Base-by-base conservation (phyloP, 2,113 vertebrate species). In the Clarias batrachus region DNA sequence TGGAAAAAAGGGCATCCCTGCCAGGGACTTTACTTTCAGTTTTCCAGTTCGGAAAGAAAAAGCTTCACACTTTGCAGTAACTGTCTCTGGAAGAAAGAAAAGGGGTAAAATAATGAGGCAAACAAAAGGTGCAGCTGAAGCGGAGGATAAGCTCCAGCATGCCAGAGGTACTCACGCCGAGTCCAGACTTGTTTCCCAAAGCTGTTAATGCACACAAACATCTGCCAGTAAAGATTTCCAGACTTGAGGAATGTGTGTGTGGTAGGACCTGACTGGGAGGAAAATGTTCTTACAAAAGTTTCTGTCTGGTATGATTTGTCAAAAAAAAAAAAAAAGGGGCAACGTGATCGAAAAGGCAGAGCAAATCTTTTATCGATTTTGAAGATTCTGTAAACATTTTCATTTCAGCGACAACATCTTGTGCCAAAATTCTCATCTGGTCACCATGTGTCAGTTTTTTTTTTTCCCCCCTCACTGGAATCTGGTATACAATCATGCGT, bases 171-270 rank as follows among this genome's bases (percentile, higher is more conserved):
- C 73, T 77, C 33, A 3, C 16, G n/a, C 73, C 73, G 57, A 76
- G 70, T 76, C 57, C 71, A 63, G 57, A 85, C 83, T 62, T 74
- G 70, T 60, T 52, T 27, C 23, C 14, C 33, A 54, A 77, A 37
- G 59, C 12, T 59, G 68, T 52, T 21, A 33, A 74, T 57, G 59
- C 66, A 76, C 79, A 82, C 85, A 82, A 81, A 82, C 85, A 87
- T 63, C 78, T 71, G 65, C 59, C 33, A 68, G 60, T 17, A 14
- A 66, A 60, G 41, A 52, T 73, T 48, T 10, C 16, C 91, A 81
- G 80, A 81, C 87, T 54, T 54, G 70, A 79, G 81, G 86, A 88
- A 89, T 86, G 81, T 85, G 81, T 88, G 84, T 87, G 86, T 25
- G 21, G 52, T 84, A 27, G 25, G 56, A 37, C 56, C 54, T 65